Evolutionary conservation across 2,113 vertebrate species (phyloP).

Genomic region (Talpa occidentalis): DNA sequence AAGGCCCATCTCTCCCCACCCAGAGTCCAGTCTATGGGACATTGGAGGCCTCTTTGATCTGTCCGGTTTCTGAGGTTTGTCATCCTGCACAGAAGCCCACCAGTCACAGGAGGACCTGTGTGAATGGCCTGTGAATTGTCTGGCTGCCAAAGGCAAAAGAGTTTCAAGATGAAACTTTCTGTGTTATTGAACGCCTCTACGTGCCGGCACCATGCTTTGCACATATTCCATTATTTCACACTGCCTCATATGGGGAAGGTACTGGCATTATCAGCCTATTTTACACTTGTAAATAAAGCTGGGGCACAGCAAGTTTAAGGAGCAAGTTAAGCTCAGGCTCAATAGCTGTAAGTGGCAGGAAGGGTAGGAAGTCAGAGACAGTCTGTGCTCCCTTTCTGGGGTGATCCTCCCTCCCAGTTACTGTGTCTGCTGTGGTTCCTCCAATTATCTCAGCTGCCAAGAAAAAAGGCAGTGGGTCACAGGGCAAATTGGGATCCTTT

Average conservation of each 20-base stretch:
- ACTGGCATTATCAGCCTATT: accelerated
- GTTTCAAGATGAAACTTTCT: neutral
- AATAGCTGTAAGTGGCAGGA: neutral
- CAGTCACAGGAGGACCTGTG: accelerated
- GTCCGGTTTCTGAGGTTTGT: neutral
- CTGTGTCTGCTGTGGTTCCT: neutral
- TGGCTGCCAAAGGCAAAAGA: neutral
- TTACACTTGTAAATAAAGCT: no score
- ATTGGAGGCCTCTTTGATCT: neutral
- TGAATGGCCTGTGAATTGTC: neutral
- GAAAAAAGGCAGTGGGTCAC: no score
- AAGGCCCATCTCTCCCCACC: no score
- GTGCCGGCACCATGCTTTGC: neutral
- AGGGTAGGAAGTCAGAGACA: neutral
- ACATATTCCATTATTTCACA: neutral
- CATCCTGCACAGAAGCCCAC: no score
- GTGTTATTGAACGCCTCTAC: accelerated
- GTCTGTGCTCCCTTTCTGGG: no score
- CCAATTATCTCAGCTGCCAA: neutral
- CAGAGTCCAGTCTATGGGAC: neutral
- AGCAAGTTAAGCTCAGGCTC: neutral
- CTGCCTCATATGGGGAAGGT: accelerated
- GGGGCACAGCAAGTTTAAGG: neutral
- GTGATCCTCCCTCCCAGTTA: neutral
- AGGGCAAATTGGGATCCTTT: neutral